A percentile compares a stretch with the other conserved stretches of the same genome.
These are phyloP conservation scores for Cheilosia variabilis DNA, from an alignment of 2,888 invertebrate species.

Conservation along the genomic window DNA sequence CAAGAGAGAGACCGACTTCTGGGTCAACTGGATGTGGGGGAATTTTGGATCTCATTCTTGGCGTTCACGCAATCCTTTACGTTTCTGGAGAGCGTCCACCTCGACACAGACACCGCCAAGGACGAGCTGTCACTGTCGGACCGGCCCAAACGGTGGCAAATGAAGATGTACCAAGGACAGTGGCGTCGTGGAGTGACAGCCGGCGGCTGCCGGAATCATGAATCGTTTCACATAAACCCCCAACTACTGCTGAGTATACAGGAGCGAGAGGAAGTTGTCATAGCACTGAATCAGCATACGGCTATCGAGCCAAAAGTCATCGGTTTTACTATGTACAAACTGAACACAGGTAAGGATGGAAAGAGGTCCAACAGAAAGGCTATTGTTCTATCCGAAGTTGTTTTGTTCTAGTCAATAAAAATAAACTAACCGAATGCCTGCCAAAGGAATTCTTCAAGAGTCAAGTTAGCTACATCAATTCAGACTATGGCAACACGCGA, in stretches of 20 bases:
- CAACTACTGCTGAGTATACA: constrained; percentile 92
- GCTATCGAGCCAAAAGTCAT: constrained; percentile 97
- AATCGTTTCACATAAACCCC: constrained; percentile 96
- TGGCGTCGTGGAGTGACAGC: constrained; percentile 95
- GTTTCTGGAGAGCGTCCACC: constrained; percentile 92
- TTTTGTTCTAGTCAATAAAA: constrained; percentile 79
- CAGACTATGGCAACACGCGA: constrained; percentile 95
- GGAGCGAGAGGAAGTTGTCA: constrained; percentile 92
- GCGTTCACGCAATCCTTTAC: constrained; percentile 93
- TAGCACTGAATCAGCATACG: constrained; percentile 94
- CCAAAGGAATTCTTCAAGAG: constrained; percentile 92
- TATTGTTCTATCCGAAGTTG: constrained; percentile 24
- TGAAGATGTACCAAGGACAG: constrained; percentile 92
- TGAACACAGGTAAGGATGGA: constrained; percentile 77
- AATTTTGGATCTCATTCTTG: constrained; percentile 92
- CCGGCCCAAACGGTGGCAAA: constrained; percentile 92
- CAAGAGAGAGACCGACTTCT: constrained; percentile 89
- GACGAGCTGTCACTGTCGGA: constrained; percentile 92
- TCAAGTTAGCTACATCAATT: constrained; percentile 93
- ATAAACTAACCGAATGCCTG: constrained; percentile 89
- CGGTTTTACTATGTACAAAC: constrained; percentile 92
- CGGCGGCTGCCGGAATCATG: constrained; percentile 95
- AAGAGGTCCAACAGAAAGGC: constrained; percentile 9
- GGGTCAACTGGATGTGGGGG: constrained; percentile 88
- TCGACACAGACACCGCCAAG: constrained; percentile 93